A percentile compares a stretch with the other conserved stretches of the same genome.
Evolutionary conservation across 2,113 vertebrate species (phyloP).

Genomic region (Balaenoptera acutorostrata): DNA sequence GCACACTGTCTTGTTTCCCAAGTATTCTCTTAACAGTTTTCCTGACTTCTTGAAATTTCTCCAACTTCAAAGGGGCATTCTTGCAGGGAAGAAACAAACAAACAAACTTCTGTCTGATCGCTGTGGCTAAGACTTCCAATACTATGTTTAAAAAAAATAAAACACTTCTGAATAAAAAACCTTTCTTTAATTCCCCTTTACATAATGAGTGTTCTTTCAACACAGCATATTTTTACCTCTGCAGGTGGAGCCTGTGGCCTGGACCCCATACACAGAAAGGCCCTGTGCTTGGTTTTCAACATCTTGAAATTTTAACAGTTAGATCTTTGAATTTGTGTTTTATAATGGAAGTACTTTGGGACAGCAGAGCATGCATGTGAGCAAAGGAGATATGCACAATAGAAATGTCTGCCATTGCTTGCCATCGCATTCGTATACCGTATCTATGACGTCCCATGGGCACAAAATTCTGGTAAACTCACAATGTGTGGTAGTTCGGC

Average conservation of each 20-base stretch:
- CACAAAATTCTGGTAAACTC: not conserved
- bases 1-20: not conserved
- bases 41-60: not conserved
- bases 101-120: not conserved
- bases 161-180: not conserved
- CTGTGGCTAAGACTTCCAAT: not conserved
- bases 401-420: not conserved
- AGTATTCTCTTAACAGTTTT: not conserved
- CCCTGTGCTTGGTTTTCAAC: not conserved
- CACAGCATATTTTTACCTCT: not conserved
- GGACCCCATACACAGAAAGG: not conserved
- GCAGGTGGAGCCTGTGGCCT: too few relatives aligned
- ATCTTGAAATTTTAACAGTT: not conserved
- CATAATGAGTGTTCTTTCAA: not conserved
- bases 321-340: not conserved
- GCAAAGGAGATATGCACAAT: not conserved
- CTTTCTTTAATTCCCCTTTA: not conserved
- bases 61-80: not conserved
- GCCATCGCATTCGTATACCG: accelerated
- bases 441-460: not conserved
- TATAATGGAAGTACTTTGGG: not conserved
- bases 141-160: not conserved
- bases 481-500: not conserved
- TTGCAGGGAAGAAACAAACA: not conserved
- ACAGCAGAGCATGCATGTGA: not conserved